Evolutionary conservation across 2,888 invertebrate species (phyloP).

Genomic region (Ectemnius cavifrons): DNA sequence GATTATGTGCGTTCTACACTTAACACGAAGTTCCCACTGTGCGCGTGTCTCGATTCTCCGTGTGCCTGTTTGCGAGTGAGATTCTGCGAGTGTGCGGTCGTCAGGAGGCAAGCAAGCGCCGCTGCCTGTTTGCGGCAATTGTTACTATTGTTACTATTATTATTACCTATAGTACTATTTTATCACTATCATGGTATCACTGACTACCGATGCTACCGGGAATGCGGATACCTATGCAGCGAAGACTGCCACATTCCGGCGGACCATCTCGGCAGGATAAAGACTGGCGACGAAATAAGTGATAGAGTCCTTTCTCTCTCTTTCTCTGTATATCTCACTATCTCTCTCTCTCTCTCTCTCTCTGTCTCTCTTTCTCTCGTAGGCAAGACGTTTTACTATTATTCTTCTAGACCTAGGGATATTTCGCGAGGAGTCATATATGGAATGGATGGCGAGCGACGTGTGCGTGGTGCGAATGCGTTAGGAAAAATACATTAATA

Average conservation of each 20-base stretch:
- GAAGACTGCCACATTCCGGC: slow-evolving; percentile 6
- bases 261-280: slow-evolving; percentile 13
- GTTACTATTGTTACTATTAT: slow-evolving; percentile 53
- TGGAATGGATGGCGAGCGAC: not conserved
- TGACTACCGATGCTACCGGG: slow-evolving; percentile 42
- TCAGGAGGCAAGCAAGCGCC: slow-evolving; percentile 23
- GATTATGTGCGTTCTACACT: no score
- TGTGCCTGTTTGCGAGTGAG: slow-evolving; percentile 24
- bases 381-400: slow-evolving; percentile 17
- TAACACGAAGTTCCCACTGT: slow-evolving; percentile 43
- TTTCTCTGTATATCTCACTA: no score
- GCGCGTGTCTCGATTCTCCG: slow-evolving; percentile 22
- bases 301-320: not conserved
- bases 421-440: slow-evolving; percentile 8
- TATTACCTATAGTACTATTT: slow-evolving; percentile 31
- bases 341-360: no score
- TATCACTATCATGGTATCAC: slow-evolving; percentile 43
- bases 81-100: slow-evolving; percentile 29
- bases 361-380: not conserved
- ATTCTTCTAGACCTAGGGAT: slow-evolving; percentile 22
- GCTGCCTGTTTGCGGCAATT: slow-evolving; percentile 25
- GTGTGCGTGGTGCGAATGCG: not conserved
- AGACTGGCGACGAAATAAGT: slow-evolving; percentile 27
- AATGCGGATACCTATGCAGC: slow-evolving; percentile 21
- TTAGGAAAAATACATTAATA: not conserved